phyloP scores from a whole-genome alignment of 2,888 invertebrate genomes.

The Caenorhabditis doughertyi region DNA sequence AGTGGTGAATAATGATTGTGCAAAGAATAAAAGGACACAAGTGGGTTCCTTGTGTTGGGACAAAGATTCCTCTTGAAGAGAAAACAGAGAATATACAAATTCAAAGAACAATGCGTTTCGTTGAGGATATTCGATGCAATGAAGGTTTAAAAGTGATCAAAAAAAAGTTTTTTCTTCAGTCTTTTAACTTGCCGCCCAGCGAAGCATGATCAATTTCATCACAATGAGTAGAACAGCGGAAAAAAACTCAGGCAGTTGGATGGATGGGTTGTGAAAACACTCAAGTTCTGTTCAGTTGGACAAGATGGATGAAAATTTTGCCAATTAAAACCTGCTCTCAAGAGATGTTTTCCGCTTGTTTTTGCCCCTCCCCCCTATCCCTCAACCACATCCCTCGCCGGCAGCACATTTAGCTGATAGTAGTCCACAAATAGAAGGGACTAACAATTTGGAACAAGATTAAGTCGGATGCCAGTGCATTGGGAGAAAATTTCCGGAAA shows the following conservation, averaged over 20 bases:
- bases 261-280: constrained; percentile 32
- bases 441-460: constrained; percentile 55
- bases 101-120: constrained; percentile 23
- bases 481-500: constrained; percentile 35
- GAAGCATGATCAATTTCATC: constrained; percentile 46
- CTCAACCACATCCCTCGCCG: constrained; percentile 5
- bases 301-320: constrained; percentile 51
- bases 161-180: constrained; percentile 18
- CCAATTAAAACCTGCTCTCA: constrained; percentile 59
- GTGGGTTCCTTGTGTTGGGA: constrained; percentile 9
- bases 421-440: constrained; percentile 35
- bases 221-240: constrained; percentile 34
- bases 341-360: constrained; percentile 51
- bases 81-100: constrained; percentile 22
- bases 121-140: constrained; percentile 23
- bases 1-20: background rate
- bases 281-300: constrained; percentile 37
- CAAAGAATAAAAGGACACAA: background rate
- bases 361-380: constrained; percentile 18
- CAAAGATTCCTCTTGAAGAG: constrained; percentile 1
- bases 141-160: constrained; percentile 29
- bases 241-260: constrained; percentile 24
- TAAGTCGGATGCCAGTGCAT: constrained; percentile 45
- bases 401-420: constrained; percentile 35
- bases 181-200: constrained; percentile 29